These are phyloP conservation scores for Tholera decimalis DNA, from an alignment of 2,888 invertebrate genomes.

Conservation along the genomic window DNA sequence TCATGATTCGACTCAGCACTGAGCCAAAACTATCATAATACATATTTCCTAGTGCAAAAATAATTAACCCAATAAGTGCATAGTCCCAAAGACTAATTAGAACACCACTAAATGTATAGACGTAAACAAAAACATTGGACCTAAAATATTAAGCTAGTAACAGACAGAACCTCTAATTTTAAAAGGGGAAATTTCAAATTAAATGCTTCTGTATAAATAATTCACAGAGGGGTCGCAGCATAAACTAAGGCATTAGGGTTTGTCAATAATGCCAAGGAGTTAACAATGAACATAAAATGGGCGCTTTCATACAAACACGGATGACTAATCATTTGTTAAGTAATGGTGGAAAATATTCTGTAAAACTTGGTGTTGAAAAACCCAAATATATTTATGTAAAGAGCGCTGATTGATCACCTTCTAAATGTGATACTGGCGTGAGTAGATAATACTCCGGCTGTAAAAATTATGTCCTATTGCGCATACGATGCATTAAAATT, in stretches of 20 bases:
- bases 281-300: conserved; percentile 9
- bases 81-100: conserved; percentile 4
- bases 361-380: conserved; percentile 44
- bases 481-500: not conserved
- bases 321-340: conserved; percentile 38
- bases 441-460: conserved; percentile 24
- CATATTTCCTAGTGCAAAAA: conserved; percentile 46
- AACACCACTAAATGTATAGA: not conserved
- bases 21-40: conserved; percentile 28
- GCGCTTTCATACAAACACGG: conserved; percentile 9
- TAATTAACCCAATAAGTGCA: conserved; percentile 16
- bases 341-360: conserved; percentile 47
- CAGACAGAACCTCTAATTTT: not conserved
- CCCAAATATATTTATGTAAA: conserved; percentile 42
- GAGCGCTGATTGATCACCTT: conserved; percentile 53
- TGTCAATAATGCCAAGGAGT: conserved; percentile 12
- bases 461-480: not conserved
- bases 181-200: conserved; percentile 7
- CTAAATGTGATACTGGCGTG: conserved; percentile 26
- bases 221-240: conserved; percentile 13
- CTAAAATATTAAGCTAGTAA: not conserved
- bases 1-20: conserved; percentile 3
- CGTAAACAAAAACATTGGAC: not conserved
- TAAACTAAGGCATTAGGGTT: conserved; percentile 19
- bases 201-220: not conserved